A percentile compares a stretch with the other conserved stretches of the same genome.
Conservation (phyloP, 2,797 vertebrate species). For the Mus caroli region DNA sequence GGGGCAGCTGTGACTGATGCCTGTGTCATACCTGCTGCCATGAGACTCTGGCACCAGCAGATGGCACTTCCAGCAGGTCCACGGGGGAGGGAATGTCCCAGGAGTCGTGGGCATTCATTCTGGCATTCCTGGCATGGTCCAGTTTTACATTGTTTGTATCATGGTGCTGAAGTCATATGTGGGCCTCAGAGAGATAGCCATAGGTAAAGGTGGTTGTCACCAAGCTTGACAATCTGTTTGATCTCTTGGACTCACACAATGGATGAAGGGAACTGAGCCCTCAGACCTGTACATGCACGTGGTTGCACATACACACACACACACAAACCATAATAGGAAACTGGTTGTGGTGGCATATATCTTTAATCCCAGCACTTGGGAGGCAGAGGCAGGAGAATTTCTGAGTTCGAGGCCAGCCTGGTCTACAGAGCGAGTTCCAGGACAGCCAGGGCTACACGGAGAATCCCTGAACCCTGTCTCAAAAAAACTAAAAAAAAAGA, state of each 20-base stretch:
- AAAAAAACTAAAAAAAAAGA: neutral
- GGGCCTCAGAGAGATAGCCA: neutral
- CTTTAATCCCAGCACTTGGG: neutral
- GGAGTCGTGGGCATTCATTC: neutral
- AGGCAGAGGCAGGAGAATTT: neutral
- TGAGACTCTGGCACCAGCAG: neutral
- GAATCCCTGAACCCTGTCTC: neutral
- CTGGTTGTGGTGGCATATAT: neutral
- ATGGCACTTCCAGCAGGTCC: neutral
- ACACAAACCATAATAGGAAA: neutral
- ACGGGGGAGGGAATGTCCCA: neutral
- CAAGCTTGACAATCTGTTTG: neutral
- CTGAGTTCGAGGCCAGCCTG: neutral
- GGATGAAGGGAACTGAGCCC: neutral
- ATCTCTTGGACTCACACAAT: neutral
- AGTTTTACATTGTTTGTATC: neutral
- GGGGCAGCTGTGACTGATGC: fast-evolving
- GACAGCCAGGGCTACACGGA: neutral
- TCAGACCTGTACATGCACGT: neutral
- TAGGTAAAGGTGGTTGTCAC: neutral
- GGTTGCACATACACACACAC: neutral
- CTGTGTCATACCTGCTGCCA: neutral
- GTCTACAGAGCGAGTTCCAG: neutral
- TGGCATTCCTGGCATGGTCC: neutral
- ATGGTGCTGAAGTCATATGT: neutral